Evolutionary conservation across 2,888 invertebrate genomes (phyloP).

Genomic region (Pyrgus malvae): DNA sequence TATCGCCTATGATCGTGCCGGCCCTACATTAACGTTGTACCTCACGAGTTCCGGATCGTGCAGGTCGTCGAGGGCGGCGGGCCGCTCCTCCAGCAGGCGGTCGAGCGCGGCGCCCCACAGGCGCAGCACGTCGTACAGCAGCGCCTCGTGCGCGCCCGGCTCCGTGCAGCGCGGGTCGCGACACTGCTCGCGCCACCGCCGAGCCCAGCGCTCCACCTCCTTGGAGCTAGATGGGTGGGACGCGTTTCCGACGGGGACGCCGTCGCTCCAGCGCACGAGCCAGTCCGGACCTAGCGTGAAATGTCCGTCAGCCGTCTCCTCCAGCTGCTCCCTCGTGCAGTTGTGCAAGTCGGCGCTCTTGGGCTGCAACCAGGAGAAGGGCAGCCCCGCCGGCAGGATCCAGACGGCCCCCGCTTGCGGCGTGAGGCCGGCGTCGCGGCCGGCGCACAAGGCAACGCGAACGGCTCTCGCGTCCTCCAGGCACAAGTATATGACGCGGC

Average conservation of each 20-base stretch:
- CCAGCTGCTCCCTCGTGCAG: slow-evolving; percentile 57
- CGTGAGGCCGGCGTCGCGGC: slow-evolving; percentile 86
- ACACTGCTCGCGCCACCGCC: slow-evolving; percentile 41
- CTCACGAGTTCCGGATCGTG: slow-evolving; percentile 48
- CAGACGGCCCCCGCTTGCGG: slow-evolving; percentile 89
- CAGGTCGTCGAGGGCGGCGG: slow-evolving; percentile 54
- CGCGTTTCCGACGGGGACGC: no score
- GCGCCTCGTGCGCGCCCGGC: slow-evolving; percentile 50
- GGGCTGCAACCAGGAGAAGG: slow-evolving; percentile 83
- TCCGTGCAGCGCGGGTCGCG: slow-evolving; percentile 33
- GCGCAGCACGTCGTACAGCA: slow-evolving; percentile 61
- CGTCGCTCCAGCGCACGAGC: slow-evolving; percentile 14
- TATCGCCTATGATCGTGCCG: neutral
- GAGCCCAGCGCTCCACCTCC: slow-evolving; percentile 38
- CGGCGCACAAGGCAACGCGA: slow-evolving; percentile 91
- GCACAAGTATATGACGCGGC: slow-evolving; percentile 90
- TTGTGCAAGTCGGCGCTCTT: slow-evolving; percentile 83
- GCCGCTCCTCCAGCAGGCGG: slow-evolving; percentile 42
- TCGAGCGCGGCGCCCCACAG: slow-evolving; percentile 57
- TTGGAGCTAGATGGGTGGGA: slow-evolving; percentile 3
- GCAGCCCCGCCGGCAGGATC: slow-evolving; percentile 91
- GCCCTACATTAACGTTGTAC: slow-evolving; percentile 39
- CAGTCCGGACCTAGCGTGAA: slow-evolving; percentile 37
- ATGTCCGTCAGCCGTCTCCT: slow-evolving; percentile 21
- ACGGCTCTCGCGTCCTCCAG: slow-evolving; percentile 88